Evolutionary conservation across 2,888 invertebrate genomes (phyloP).

Genomic region (Erannis defoliaria): DNA sequence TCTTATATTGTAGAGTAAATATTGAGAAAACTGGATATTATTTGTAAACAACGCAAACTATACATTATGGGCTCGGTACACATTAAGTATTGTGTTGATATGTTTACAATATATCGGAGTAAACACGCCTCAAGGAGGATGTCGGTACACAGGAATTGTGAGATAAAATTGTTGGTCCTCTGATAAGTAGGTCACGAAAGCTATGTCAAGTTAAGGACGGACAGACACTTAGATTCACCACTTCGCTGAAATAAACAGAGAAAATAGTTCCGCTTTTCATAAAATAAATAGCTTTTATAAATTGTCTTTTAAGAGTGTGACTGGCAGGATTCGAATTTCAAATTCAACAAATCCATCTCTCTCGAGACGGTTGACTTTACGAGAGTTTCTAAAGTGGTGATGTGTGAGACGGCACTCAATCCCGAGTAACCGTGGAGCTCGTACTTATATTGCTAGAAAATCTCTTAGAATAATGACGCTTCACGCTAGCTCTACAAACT

Average conservation of each 20-base stretch:
- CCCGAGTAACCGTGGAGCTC: conserved; percentile 8
- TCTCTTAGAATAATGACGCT: conserved; percentile 18
- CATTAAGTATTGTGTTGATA: conserved; percentile 56
- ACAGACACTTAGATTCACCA: conserved; percentile 48
- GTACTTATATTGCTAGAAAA: conserved; percentile 9
- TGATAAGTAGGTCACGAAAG: conserved; percentile 70
- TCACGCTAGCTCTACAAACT: conserved; percentile 10
- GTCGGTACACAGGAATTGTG: conserved; percentile 57
- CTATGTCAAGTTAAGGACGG: conserved; percentile 53
- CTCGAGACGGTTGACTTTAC: conserved; percentile 26
- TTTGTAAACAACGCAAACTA: conserved; percentile 45
- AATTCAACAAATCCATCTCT: conserved; percentile 41
- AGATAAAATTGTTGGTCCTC: conserved; percentile 64
- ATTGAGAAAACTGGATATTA: conserved; percentile 17
- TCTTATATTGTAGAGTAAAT: conserved; percentile 18
- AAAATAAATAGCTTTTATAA: conserved; percentile 11
- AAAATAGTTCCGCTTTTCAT: conserved; percentile 11
- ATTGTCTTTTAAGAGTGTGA: conserved; percentile 17
- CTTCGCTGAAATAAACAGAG: conserved; percentile 25
- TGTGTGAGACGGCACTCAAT: conserved; percentile 18
- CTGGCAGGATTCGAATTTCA: conserved; percentile 39
- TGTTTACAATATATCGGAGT: conserved; percentile 60
- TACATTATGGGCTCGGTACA: conserved; percentile 48
- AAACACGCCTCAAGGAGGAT: conserved; percentile 55
- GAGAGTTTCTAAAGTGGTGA: conserved; percentile 18